Base-by-base conservation (phyloP, 2,797 vertebrate genomes). In the Gymnodraco acuticeps region DNA sequence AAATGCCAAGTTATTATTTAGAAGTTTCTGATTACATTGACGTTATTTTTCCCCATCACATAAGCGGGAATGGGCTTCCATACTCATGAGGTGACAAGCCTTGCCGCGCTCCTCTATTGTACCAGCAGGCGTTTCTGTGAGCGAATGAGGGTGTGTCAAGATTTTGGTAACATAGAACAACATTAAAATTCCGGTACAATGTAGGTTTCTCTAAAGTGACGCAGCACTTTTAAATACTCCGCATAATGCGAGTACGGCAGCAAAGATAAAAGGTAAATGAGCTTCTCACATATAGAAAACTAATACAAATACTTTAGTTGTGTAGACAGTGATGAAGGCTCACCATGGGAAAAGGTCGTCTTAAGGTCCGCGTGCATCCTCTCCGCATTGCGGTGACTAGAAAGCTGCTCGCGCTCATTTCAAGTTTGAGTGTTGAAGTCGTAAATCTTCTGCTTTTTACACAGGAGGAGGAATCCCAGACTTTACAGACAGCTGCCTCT, bases 401-500 rank as follows among this genome's bases (percentile, higher is more conserved):
- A 0, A 81, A n/a, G 12, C 55, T 5, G 43, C 23, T 13, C 0
- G 59, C 0, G 56, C 19, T 91, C 89, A 92, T 92, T 16, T 12
- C 16, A 1, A 0, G 38, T 5, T 31, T 5, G 4, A 5, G 15
- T 1, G 14, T 17, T 4, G 2, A 3, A n/a, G 5, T 9, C 1
- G 9, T 7, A 6, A 12, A 15, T 1, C 0, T 14, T 8, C 4
- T 2, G 0, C 16, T 11, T 31, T 17, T 0, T 0, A 0, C 6
- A 14, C 1, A 9, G 2, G 2, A 17, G 4, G 11, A 1, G 0
- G n/a, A 42, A 3, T 4, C 14, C 2, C 27, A 10, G 10, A 9
- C n/a, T 17, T 0, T 5, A 15, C 38, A 20, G 8, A 9, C 13
- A 5, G 41, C 33, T 17, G 50, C 23, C 8, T 0, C 17, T 7